Evolutionary conservation across 2,113 vertebrate species (phyloP).

Genomic region (Nibea coibor): DNA sequence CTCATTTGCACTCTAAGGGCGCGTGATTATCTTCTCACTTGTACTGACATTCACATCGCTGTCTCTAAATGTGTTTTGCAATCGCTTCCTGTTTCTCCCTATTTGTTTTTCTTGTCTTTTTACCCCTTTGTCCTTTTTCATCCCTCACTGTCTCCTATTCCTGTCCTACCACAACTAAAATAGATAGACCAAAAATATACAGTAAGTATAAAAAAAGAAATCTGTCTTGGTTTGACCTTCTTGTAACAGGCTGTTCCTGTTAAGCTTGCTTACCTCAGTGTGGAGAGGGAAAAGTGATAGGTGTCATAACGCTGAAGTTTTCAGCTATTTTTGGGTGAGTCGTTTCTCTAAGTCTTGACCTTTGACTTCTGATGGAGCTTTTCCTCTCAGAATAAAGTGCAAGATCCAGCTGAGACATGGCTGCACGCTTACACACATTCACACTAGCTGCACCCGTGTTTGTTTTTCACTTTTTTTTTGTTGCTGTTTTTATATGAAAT

Average conservation of each 20-base stretch:
- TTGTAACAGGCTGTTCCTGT: not conserved
- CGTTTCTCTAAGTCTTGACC: conserved; percentile 20
- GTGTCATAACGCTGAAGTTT: conserved; percentile 28
- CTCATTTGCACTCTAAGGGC: conserved; percentile 40
- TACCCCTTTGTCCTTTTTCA: not conserved
- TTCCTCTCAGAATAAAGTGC: conserved; percentile 19
- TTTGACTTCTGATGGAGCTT: conserved; percentile 26
- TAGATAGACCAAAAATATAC: conserved; percentile 23
- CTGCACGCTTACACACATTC: not conserved
- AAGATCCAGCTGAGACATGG: conserved; percentile 15
- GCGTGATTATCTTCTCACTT: conserved; percentile 33
- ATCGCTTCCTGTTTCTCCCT: not conserved
- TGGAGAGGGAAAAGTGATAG: conserved; percentile 23
- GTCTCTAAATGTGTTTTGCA: conserved; percentile 12
- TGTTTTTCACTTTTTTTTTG: not conserved
- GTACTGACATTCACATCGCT: conserved; percentile 25
- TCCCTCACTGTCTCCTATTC: not conserved
- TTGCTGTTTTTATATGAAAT: not conserved
- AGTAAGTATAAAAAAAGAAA: not conserved
- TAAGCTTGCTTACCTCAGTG: conserved; percentile 2
- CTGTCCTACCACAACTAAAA: conserved; percentile 9
- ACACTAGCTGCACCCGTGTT: not conserved
- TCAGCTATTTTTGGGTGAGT: conserved; percentile 26
- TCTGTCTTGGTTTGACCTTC: conserved; percentile 18
- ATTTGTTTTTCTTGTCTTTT: not conserved